A percentile compares a stretch with the other conserved stretches of the same genome.
These are phyloP conservation scores for Lasioglossum lativentre DNA, from an alignment of 2,888 invertebrate genomes.

Conservation along the genomic window DNA sequence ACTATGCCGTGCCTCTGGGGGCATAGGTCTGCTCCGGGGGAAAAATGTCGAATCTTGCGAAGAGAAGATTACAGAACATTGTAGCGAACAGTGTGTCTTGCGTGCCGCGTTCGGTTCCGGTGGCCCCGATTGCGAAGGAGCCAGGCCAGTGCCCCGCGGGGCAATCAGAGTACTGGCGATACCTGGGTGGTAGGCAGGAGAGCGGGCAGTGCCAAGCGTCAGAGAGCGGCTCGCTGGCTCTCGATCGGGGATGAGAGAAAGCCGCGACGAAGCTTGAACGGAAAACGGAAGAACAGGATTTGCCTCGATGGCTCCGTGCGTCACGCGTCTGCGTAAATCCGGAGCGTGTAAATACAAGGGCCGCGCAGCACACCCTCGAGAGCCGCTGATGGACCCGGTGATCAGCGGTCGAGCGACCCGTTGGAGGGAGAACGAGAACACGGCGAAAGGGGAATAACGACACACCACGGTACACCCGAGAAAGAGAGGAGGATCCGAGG, in stretches of 20 bases:
- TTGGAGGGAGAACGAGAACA: constrained; percentile 12
- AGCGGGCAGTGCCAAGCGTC: not conserved
- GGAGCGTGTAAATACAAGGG: constrained; percentile 74
- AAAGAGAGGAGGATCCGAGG: not conserved
- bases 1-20: not conserved
- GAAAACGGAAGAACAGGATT: constrained; percentile 72
- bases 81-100: not conserved
- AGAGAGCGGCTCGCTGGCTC: not conserved
- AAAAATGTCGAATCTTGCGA: not conserved
- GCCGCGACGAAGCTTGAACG: constrained; percentile 20
- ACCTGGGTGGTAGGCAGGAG: not conserved
- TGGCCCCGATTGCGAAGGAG: constrained; percentile 2
- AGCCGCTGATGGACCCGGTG: constrained; percentile 34
- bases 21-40: not conserved
- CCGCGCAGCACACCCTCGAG: constrained; percentile 49
- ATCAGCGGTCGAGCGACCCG: not conserved
- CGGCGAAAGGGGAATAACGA: constrained; percentile 18
- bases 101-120: not conserved
- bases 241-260: constrained; percentile 13
- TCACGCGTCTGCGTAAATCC: constrained; percentile 77
- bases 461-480: not conserved
- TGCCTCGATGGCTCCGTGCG: constrained; percentile 76
- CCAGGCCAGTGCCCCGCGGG: constrained; percentile 6
- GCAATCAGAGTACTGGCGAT: not conserved
- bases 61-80: too few relatives aligned